Conservation (phyloP, 2,113 vertebrate species). For the Nycticryphes semicollaris region DNA sequence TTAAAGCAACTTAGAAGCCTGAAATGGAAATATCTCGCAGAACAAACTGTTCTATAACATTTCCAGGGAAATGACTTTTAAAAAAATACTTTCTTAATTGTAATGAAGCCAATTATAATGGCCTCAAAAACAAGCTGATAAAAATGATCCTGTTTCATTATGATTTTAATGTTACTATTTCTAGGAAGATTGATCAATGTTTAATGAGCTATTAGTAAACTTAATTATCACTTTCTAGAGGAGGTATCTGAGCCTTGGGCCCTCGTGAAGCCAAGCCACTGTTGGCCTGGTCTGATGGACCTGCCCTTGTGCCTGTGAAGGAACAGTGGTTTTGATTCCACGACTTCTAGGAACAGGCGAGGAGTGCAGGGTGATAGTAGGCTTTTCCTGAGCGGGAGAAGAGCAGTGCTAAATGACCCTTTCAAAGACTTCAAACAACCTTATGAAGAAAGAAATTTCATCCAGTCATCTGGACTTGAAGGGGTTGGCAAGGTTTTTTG, state of each 20-base stretch:
- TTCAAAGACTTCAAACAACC: not conserved
- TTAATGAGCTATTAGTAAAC: constrained; percentile 63
- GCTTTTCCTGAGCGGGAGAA: not conserved
- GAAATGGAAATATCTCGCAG: constrained; percentile 34
- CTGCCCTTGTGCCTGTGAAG: not conserved
- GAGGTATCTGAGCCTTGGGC: not conserved
- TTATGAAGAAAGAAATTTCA: not conserved
- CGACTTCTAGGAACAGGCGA: not conserved
- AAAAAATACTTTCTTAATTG: constrained; percentile 65
- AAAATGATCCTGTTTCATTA: constrained; percentile 36
- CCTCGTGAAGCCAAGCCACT: not conserved
- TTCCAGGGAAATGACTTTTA: constrained; percentile 62
- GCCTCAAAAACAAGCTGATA: constrained; percentile 54
- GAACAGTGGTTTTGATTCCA: not conserved
- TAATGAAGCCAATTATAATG: constrained; percentile 61
- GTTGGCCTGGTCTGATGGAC: not conserved
- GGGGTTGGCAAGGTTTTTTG: not conserved
- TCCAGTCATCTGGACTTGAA: not conserved
- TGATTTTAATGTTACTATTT: constrained; percentile 54
- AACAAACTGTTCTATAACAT: constrained; percentile 66
- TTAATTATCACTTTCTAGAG: constrained; percentile 34
- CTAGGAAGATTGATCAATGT: constrained; percentile 57
- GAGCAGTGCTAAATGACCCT: not conserved
- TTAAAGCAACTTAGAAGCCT: constrained; percentile 38
- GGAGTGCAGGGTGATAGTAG: not conserved